Conservation (phyloP, 2,888 invertebrate genomes). For the Lycophotia porphyrea region DNA sequence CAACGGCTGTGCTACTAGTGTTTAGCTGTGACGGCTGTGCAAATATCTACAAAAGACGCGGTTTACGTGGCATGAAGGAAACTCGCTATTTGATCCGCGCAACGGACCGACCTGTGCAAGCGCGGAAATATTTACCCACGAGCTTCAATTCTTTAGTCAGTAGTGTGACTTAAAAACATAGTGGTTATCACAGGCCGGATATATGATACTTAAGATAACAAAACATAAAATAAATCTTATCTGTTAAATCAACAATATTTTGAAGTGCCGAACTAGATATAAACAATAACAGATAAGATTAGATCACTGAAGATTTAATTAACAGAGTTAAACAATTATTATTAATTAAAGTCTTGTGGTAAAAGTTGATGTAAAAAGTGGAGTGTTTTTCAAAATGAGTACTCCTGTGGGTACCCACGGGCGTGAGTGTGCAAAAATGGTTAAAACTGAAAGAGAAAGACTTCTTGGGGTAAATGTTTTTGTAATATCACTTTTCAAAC, state of each 20-base stretch:
- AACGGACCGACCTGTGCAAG: not conserved
- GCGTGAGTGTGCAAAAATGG: constrained; percentile 29
- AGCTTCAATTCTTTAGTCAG: not conserved
- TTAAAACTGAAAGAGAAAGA: constrained; percentile 53
- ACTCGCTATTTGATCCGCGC: not conserved
- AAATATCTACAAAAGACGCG: not conserved
- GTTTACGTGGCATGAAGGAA: not conserved
- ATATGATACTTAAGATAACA: constrained; percentile 30
- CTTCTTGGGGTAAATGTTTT: constrained; percentile 57
- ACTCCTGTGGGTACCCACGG: constrained; percentile 29
- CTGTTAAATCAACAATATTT: constrained; percentile 25
- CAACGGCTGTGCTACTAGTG: not conserved
- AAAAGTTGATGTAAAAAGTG: constrained; percentile 16
- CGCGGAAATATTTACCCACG: not conserved
- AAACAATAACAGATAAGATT: constrained; percentile 39
- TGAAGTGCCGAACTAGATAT: constrained; percentile 41
- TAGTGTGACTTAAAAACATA: not conserved
- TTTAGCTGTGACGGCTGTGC: not conserved
- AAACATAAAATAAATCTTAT: constrained; percentile 27
- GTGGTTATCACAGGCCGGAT: constrained; percentile 30
- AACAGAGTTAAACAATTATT: constrained; percentile 38
- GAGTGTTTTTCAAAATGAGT: constrained; percentile 22
- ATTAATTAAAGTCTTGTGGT: constrained; percentile 11
- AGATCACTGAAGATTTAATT: constrained; percentile 35
- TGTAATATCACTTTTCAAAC: no score